Base-by-base conservation (phyloP, 1,140 invertebrate species). In the Melanaphis sacchari region DNA sequence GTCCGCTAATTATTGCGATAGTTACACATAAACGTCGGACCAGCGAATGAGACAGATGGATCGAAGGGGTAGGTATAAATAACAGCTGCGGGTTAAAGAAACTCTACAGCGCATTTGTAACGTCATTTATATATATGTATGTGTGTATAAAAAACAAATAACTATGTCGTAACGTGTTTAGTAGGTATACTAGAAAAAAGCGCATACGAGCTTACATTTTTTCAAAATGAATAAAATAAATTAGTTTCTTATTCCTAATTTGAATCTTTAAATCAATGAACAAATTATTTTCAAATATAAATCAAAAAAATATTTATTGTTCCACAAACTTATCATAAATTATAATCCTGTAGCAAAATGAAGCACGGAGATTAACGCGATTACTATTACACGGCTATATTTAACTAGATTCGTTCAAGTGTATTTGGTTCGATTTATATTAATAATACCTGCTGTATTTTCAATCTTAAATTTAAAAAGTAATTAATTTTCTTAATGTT, bases 1-100 rank as follows among this genome's bases (percentile, higher is more conserved):
- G 31, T 49, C n/a, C 43, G 43, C 43, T 88, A 88, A 88, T 88
- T 88, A 88, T 88, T 88, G 85, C 49, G 43, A n/a, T 88, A 88
- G 43, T 87, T 87, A 41, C 31, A 87, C 40, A 40, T 40, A 84
- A 38, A 84, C 24, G 38, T 87, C 84, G 41, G 18, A 21, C 76
- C 3, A 22, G 5, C 85, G 15, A 36, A 36, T 36, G n/a, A n/a
- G 31, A 5, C 31, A 49, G 85, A 46, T 21, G 43, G 84, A 43
- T 87, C 5, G 84, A 43, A 8, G 43, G 41, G 87, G 46, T 24
- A 36, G 41, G n/a, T 46, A 89, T 38, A 52, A 89, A 89, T 36
- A 46, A n/a, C 87, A 38, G 46, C n/a, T 52, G 46, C 46, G n/a
- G 7, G n/a, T n/a, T 46, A 36, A 52, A 89, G 87, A 89, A 49